Evolutionary conservation across 2,888 invertebrate genomes (phyloP), one percentile per base, ranked within the genome.

Genomic region (Yponomeuta malinellus): DNA sequence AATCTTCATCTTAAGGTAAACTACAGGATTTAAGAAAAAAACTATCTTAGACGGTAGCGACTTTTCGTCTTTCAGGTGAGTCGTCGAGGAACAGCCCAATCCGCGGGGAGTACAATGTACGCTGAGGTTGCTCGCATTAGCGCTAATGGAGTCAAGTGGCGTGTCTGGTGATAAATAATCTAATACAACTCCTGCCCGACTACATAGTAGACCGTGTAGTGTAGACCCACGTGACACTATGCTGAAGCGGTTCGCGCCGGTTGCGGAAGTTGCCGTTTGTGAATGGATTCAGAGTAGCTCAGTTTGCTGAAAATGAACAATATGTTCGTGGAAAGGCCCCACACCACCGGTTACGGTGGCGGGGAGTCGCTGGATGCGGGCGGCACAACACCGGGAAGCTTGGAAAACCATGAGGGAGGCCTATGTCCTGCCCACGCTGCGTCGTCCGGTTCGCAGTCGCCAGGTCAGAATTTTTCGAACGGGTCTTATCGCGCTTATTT

Each of bases 91-190:
- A 59, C 15, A 59, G 52, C 52, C 52, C 52, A 15, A 15, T 3
- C 52, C 52, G 52, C 15, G 52, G 52, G 52, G 52, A 59, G 52
- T 15, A 59, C 52, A 59, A 59, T 59, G 52, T 15, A 15, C 52
- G 52, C 52, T 15, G 52, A 59, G 52, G 52, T 59, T 59, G 52
- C 52, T 59, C 52, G 52, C 52, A 59, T 59, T 59, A 59, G 52
- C 15, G 15, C 52, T 59, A 59, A 59, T 59, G 52, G 15, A 59
- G 52, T 59, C 52, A 59, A 59, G 52, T 59, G 52, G 52, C 52
- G 52, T 59, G 52, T 59, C 52, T 59, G 52, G 52, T 59, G 15
- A 59, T 59, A 59, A 59, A 59, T 59, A 59, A 59, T 59, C 52
- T 59, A 59, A 59, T 59, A 59, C 52, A 59, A 59, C 15, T 59